Conservation (phyloP, 1,140 invertebrate genomes). For the Pteromalus puparum region DNA sequence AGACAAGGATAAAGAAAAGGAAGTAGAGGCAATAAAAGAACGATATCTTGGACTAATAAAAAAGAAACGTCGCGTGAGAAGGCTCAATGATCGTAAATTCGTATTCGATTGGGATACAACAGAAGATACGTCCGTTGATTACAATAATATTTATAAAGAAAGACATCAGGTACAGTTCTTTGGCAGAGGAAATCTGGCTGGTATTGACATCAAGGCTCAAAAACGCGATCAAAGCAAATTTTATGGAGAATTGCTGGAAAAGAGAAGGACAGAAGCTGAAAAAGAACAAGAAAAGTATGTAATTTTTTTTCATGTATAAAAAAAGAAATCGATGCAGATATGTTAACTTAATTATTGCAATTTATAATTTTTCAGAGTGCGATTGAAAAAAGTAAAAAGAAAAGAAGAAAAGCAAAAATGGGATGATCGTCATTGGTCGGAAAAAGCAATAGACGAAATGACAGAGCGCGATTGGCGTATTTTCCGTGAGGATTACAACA, state of each 20-base stretch:
- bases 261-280: constrained; percentile 95
- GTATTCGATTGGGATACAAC: constrained; percentile 99
- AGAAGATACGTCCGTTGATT: constrained; percentile 98
- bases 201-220: constrained; percentile 97
- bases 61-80: constrained; percentile 92
- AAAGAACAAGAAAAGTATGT: constrained; percentile 96
- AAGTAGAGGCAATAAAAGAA: constrained; percentile 95
- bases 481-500: constrained; percentile 99
- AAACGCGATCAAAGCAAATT: constrained; percentile 99
- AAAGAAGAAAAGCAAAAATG: constrained; percentile 99
- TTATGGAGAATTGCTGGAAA: constrained; percentile 97
- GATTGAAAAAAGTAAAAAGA: constrained; percentile 94
- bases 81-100: constrained; percentile 98
- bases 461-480: constrained; percentile 99
- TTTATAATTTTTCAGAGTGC: constrained; percentile 76
- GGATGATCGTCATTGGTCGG: constrained; percentile 99
- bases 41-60: constrained; percentile 96
- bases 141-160: constrained; percentile 98
- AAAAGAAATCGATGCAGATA: too few relatives aligned
- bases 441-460: constrained; percentile 97
- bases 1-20: constrained; percentile 93
- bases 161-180: constrained; percentile 98
- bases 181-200: constrained; percentile 97
- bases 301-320: not conserved
- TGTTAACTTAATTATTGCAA: constrained; percentile 24